Evolutionary conservation across 1,140 invertebrate genomes (phyloP), one percentile per base, ranked within the genome.

Genomic region (Hydropsyche tenuis): DNA sequence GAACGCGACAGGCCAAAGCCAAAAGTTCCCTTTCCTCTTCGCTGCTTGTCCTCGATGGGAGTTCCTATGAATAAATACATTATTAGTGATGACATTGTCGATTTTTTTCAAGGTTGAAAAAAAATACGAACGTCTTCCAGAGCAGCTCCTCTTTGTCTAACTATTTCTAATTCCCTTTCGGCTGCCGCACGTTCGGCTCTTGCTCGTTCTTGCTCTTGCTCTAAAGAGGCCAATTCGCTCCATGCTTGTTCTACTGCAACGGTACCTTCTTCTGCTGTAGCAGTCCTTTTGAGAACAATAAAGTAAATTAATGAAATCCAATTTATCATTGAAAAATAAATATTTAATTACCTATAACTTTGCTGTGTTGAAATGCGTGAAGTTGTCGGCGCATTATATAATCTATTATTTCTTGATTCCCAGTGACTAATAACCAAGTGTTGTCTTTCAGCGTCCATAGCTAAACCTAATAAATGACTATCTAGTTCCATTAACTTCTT

Each of bases 1-100:
- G 95, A 5, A 96, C 92, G 75, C 93, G 88, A 79, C 94, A 94
- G 78, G 97, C 89, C 20, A 97, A 83, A 11, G 90, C 89, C 16
- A 96, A 83, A 37, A 97, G 88, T 78, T 97, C 95, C 53, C 92
- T 87, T 82, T 97, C 95, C 71, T 96, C 94, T 48, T 94, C 92
- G 63, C 91, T 94, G 78, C 89, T 94, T 45, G 95, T 91, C 69
- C 91, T 88, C 42, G 90, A 90, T 14, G 94, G 94, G 45, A 96
- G 85, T 84, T 93, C 92, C 94, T 95, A 79, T 7, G 79, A 78
- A 70, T 2, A 7, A 18, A 56, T n/a, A n/a, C n/a, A n/a, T n/a
- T n/a, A n/a, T n/a, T n/a, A n/a, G n/a, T n/a, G n/a, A n/a, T n/a
- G n/a, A n/a, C n/a, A n/a, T n/a, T n/a, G n/a, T n/a, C 69, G 69